These are phyloP conservation scores for Protonibea diacanthus DNA, from an alignment of 2,797 vertebrate species.

Conservation along the genomic window DNA sequence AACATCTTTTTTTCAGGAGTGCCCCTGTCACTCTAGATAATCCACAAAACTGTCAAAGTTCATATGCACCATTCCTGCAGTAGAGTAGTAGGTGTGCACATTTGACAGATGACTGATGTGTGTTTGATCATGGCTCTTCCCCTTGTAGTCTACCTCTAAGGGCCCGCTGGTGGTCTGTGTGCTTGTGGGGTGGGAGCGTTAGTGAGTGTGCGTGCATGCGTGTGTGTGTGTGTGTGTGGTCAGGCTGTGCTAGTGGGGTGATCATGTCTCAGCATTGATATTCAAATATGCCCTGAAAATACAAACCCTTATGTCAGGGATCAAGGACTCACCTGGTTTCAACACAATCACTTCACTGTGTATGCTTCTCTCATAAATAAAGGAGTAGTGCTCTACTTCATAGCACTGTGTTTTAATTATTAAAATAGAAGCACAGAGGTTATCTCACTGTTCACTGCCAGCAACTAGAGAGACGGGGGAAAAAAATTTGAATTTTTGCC, in stretches of 20 bases:
- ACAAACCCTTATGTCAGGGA: conserved; percentile 84
- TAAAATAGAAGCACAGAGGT: conserved; percentile 79
- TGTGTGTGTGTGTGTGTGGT: conserved; percentile 47
- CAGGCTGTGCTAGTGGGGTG: conserved; percentile 67
- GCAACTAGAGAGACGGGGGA: conserved; percentile 54
- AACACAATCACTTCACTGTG: conserved; percentile 82
- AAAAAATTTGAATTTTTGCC: conserved; percentile 74
- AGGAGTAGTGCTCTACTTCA: conserved; percentile 79
- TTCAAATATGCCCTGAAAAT: conserved; percentile 83
- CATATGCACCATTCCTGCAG: neutral
- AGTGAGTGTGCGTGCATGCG: conserved; percentile 15
- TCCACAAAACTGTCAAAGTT: conserved; percentile 6
- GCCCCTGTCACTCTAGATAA: neutral
- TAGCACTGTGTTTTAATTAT: conserved; percentile 84
- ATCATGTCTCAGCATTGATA: conserved; percentile 82
- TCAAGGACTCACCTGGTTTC: conserved; percentile 84
- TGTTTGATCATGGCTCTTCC: conserved; percentile 60
- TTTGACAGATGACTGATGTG: conserved; percentile 68
- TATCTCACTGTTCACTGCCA: conserved; percentile 79
- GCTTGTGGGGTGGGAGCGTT: conserved; percentile 21
- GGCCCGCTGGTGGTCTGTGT: conserved; percentile 33
- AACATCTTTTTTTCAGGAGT: neutral
- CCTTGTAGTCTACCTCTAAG: conserved; percentile 44
- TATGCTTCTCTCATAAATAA: conserved; percentile 82
- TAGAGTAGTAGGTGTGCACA: conserved; percentile 16